Evolutionary conservation across 2,888 invertebrate genomes (phyloP), one percentile per base, ranked within the genome.

Genomic region (Athetis lepigone): DNA sequence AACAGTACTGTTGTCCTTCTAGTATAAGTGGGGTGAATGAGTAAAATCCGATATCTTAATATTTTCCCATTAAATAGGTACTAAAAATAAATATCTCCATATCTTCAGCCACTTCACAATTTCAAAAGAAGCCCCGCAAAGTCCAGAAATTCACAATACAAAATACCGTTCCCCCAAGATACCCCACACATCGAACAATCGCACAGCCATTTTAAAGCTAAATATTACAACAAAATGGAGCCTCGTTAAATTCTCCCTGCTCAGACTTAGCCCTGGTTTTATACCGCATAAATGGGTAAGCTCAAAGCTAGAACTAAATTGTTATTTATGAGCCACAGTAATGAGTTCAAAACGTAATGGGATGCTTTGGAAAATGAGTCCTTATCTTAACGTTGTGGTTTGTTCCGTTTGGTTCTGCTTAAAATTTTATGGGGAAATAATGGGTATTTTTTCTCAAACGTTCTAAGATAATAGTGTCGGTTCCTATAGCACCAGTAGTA

Each of bases 321-420:
- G 73, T 73, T 60, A 54, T 73, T 73, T 73, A 73, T 36, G 74
- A 73, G 27, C n/a, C n/a, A 40, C n/a, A 21, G 50, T 75, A 75
- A 75, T 75, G 70, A 78, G 70, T 63, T 42, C 46, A 16, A 50
- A 36, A 40, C 8, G 39, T 51, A 62, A 64, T 77, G 6, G 23
- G 21, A 55, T 57, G 50, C 45, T 58, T 47, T 18, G 2, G 39
- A 37, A 71, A 76, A 71, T 76, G 18, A 46, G 49, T 23, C 21
- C 42, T 29, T 71, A 51, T 25, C 18, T 46, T 18, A n/a, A n/a
- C n/a, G n/a, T n/a, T n/a, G n/a, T n/a, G n/a, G n/a, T n/a, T n/a
- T n/a, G n/a, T n/a, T n/a, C n/a, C n/a, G n/a, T n/a, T n/a, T n/a
- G n/a, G n/a, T n/a, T n/a, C n/a, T n/a, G n/a, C n/a, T n/a, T n/a